Base-by-base conservation (phyloP, 2,113 vertebrate species). In the Festucalex cinctus region DNA sequence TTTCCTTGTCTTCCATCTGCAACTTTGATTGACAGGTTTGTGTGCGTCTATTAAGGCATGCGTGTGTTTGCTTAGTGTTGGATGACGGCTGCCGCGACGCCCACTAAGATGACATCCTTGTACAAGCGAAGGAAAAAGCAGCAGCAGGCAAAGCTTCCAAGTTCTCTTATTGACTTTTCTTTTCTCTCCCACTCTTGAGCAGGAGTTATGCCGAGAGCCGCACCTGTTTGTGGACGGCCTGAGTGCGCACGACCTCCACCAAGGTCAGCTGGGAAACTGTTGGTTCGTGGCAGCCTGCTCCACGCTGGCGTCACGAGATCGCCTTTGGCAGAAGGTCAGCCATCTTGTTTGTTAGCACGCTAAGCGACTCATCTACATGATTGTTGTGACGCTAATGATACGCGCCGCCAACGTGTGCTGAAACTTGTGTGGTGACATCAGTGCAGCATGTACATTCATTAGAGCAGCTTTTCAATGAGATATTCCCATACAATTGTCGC, bases 231-330 rank as follows among this genome's bases (percentile, higher is more conserved):
- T 91, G 62, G 65, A 90, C 0, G 90, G 90, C 7, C 84, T 91
- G 67, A 91, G 90, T 0, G 89, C 89, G 35, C 90, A 91, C 12
- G 90, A 91, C 79, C 78, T 91, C 70, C 76, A 89, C 75, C 90
- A 91, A 9, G 89, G 89, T 16, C 88, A 88, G 73, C 81, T 91
- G 78, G 89, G 90, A 60, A 91, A 91, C 82, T 91, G 90, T 86
- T 91, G 90, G 89, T 91, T 91, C 1, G 86, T 91, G 0, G 90
- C 90, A 0, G 89, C 90, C 2, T 90, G 88, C 65, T 91, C 90
- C 77, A 89, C 85, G n/a, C 79, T 91, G 60, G 90, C 89, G 14
- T 87, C 86, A 70, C 87, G 84, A 66, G 89, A 91, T 14, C 9
- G 77, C 0, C 82, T 91, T 0, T 91, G 90, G 90, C 85, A 90